Percentiles rank a stretch among this genome's conserved stretches.
Evolutionary conservation across 2,113 vertebrate genomes (phyloP).

Genomic region (Oostethus manadensis): DNA sequence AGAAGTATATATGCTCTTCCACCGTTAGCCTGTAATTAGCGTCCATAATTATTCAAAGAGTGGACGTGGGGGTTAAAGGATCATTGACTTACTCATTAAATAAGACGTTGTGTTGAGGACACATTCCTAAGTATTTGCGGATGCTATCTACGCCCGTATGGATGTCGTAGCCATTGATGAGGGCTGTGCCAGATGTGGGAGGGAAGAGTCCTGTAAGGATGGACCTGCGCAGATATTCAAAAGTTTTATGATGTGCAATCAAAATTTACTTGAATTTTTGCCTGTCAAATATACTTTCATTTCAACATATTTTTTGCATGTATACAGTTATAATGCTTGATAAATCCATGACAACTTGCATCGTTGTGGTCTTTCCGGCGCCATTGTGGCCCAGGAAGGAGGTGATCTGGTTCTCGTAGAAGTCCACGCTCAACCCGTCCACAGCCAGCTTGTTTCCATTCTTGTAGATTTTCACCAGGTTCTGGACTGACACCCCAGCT

Average conservation of each 20-base stretch:
- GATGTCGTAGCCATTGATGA: conserved; percentile 90
- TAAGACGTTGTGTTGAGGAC: conserved; percentile 95
- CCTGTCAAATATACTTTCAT: no score
- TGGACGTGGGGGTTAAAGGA: not conserved
- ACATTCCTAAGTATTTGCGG: conserved; percentile 89
- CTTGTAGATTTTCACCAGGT: conserved; percentile 92
- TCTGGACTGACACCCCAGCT: conserved; percentile 87
- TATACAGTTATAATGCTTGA: no score
- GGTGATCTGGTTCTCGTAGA: conserved; percentile 94
- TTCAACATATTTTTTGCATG: no score
- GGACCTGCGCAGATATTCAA: conserved; percentile 72
- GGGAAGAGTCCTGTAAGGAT: conserved; percentile 96
- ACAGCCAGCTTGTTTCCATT: conserved; percentile 91
- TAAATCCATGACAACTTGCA: conserved; percentile 73
- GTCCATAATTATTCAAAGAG: not conserved
- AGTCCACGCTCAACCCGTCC: conserved; percentile 88
- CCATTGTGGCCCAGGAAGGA: conserved; percentile 98
- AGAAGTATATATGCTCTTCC: conserved; percentile 98
- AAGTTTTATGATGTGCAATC: no score
- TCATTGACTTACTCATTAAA: conserved; percentile 85
- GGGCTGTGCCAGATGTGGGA: conserved; percentile 88
- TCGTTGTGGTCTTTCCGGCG: conserved; percentile 96
- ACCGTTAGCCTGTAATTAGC: conserved; percentile 81
- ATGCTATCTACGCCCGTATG: conserved; percentile 83
- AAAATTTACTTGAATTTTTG: no score